Base-by-base conservation (phyloP, 2,888 invertebrate genomes). In the Scrobipalpa costella region DNA sequence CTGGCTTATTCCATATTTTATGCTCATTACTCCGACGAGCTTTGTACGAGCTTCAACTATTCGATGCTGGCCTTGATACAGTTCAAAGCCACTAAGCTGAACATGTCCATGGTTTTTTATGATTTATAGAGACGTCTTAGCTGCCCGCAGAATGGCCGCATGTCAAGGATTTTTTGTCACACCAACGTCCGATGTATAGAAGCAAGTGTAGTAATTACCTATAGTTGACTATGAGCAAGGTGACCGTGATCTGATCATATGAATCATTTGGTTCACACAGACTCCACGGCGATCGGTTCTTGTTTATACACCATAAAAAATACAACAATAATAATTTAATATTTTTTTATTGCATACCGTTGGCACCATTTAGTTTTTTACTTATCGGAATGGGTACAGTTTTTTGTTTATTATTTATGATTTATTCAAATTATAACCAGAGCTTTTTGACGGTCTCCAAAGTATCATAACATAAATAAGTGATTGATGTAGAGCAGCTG, bases 41-140 rank as follows among this genome's bases (percentile, higher is more conserved):
- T 36, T 34, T 17, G 36, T 17, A 38, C n/a, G 19, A 57, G 19
- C 58, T 40, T 58, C 19, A 15, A 59, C 33, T 40, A 50, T 55
- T 65, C 58, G 50, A 66, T 63, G 68, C 68, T 76, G 77, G 74
- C 87, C 87, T 87, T 87, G 86, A 81, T 80, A 74, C 72, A 83
- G 86, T 86, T 87, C 84, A 87, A 83, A 84, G 85, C 75, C 83
- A 72, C 73, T 52, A 68, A 67, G 70, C 67, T 72, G 66, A 65
- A 61, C 61, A 73, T 71, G 72, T 69, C 65, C 74, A 74, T 77
- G 71, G 68, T 71, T 83, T 84, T 80, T 80, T 75, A 73, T 74
- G 69, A 74, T 73, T 77, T 76, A 76, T 75, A 77, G 69, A 73
- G 73, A 71, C 72, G 68, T 74, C 73, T 33, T 72, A 74, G 71